These are phyloP conservation scores for Meiosimyza decipiens DNA, from an alignment of 2,888 invertebrate species.

Conservation along the genomic window DNA sequence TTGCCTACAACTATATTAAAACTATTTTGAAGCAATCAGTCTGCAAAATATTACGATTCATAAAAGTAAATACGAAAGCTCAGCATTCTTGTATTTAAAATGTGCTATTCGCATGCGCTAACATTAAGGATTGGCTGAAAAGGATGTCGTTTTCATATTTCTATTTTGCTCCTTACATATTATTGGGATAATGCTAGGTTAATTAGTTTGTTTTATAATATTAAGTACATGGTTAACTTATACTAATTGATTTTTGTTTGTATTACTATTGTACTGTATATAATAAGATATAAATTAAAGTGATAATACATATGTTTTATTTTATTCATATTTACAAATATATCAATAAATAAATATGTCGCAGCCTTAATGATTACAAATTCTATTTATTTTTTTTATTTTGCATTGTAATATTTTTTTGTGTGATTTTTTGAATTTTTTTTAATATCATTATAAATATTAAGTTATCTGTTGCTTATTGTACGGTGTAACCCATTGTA, in stretches of 20 bases:
- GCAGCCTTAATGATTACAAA: conserved; percentile 33
- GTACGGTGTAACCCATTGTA: conserved; percentile 13
- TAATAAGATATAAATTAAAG: conserved; percentile 29
- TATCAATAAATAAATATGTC: conserved; percentile 22
- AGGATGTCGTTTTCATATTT: no score
- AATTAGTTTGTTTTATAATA: background rate
- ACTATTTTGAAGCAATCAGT: conserved; percentile 18
- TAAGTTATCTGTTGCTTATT: conserved; percentile 18
- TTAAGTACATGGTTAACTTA: conserved; percentile 15
- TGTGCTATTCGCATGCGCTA: no score
- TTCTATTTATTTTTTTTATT: background rate
- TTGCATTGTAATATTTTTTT: background rate
- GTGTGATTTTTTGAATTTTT: conserved; percentile 7
- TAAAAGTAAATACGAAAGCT: background rate
- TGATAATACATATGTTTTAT: conserved; percentile 33
- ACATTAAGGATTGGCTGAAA: no score
- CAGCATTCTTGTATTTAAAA: background rate
- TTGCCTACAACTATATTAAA: conserved; percentile 1
- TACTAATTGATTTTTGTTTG: background rate
- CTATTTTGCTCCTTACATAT: background rate
- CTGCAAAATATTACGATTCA: conserved; percentile 24
- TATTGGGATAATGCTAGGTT: no score
- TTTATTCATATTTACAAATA: conserved; percentile 32
- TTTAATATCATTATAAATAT: conserved; percentile 12
- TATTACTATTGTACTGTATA: background rate